Evolutionary conservation across 2,113 vertebrate species (phyloP), one percentile per base, ranked within the genome.

Genomic region (Potamarius usumacintae): DNA sequence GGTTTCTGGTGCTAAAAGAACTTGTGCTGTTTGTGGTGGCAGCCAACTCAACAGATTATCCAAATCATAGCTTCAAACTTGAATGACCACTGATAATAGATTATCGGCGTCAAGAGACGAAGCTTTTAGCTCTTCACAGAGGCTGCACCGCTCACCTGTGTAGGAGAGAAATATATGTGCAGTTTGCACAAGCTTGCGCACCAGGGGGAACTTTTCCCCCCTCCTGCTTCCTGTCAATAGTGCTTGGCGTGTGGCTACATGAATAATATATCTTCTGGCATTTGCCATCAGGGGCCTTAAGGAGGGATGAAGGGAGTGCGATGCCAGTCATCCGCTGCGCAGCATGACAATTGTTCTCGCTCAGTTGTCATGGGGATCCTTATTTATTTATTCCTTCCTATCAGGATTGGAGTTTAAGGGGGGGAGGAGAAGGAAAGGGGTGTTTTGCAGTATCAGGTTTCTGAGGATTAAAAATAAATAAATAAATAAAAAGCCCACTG

Each of bases 221-320:
- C 60, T 50, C 84, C 34, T 6, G 62, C 78, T 89, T 84, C 71
- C 88, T 88, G 90, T 89, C 88, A 89, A 87, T 87, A 86, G 82
- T 72, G 80, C 76, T 87, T 48, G 69, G 83, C 90, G 87, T 78
- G 65, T 85, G 90, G 88, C 86, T 86, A 84, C 85, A 90, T 91
- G 90, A 92, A 91, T 91, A 90, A 91, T 92, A 91, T 88, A 92
- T 92, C 89, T 92, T 88, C 89, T 90, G 90, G 87, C 86, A 91
- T 91, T 92, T 91, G 83, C 84, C 86, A 62, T 90, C 89, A 25
- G 72, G 89, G 89, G 88, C 85, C 89, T 88, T 85, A 89, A 63
- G 89, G 88, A 85, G 82, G 88, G 71, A 90, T 90, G 88, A 89
- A 88, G 81, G 85, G 86, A 88, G 78, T 71, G 81, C 55, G 67